Conservation (phyloP, 2,888 invertebrate species). For the Laspeyria flexula region DNA sequence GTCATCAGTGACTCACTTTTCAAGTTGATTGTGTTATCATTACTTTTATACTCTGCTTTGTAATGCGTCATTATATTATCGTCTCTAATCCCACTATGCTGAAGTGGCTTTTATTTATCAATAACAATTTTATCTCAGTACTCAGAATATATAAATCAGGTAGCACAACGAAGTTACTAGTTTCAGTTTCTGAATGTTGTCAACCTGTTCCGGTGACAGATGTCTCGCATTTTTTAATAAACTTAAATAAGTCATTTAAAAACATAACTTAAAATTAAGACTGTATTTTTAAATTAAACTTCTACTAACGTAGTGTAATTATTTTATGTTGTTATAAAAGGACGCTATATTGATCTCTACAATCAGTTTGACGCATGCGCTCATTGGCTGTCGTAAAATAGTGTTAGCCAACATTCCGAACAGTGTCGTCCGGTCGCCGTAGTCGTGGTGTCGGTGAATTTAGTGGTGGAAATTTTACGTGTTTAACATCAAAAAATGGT, state of each 20-base stretch:
- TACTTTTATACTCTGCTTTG: conserved; percentile 57
- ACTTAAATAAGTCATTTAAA: neutral
- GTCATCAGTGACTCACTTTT: conserved; percentile 77
- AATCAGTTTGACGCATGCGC: conserved; percentile 82
- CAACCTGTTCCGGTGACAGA: conserved; percentile 43
- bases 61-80: conserved; percentile 51
- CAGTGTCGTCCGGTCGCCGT: conserved; percentile 85
- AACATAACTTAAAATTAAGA: conserved; percentile 3
- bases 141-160: conserved; percentile 45
- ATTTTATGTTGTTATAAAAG: conserved; percentile 41
- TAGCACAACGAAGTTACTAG: conserved; percentile 55
- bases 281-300: conserved; percentile 4
- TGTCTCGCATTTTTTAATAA: neutral
- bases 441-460: conserved; percentile 83
- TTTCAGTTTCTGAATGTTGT: conserved; percentile 63
- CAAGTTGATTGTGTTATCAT: conserved; percentile 56
- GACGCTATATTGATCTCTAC: conserved; percentile 61
- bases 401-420: conserved; percentile 78
- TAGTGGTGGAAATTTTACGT: conserved; percentile 84
- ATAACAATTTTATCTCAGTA: conserved; percentile 34
- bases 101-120: conserved; percentile 51
- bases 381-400: conserved; percentile 74
- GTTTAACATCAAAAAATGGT: conserved; percentile 85
- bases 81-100: conserved; percentile 60
- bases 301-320: conserved; percentile 1